Base-by-base conservation (phyloP, 2,797 vertebrate species). In the Glossophaga mutica region DNA sequence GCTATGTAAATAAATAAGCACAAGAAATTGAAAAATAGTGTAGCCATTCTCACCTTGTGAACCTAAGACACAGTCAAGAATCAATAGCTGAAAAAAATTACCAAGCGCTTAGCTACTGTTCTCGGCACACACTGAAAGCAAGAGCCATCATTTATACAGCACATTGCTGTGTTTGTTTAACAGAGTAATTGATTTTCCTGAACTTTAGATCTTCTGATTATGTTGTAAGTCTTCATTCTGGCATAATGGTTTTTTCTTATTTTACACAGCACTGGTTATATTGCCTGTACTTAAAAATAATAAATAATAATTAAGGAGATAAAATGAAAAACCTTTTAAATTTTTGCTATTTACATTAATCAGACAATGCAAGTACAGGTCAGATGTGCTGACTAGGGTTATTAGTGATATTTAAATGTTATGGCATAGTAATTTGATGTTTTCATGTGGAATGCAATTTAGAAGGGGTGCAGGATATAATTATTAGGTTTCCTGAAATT, bases 1-100 rank as follows among this genome's bases (percentile, higher is more conserved):
- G 94, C 42, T 3, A 19, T 62, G 50, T 89, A 98, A 97, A 98
- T 78, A 97, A 96, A 96, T 82, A 96, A 95, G 55, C 34, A 76
- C 37, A 78, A 76, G 65, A 94, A 93, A 94, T 29, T 96, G 88
- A 83, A 95, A 97, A 98, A 83, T 8, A 37, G 12, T 91, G 39
- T 50, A 87, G 76, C 76, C 95, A 67, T 93, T 98, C 98, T 96
- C 52, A 97, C 44, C 76, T 95, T 85, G 67, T 94, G 86, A 97
- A 89, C 70, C 55, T 0, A 0, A 98, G 71, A 83, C 2, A 34
- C 82, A 98, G 46, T 81, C 78, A 92, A 95, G 44, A 97, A 91
- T 97, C 93, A 90, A 87, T 48, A 93, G 74, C 6, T 94, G 15
- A 6, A 96, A 84, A 96, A 96, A 91, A 84, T 97, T 93, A 88